Evolutionary conservation across 2,888 invertebrate genomes (phyloP), one percentile per base, ranked within the genome.

Genomic region (Chrysolina haemoptera): DNA sequence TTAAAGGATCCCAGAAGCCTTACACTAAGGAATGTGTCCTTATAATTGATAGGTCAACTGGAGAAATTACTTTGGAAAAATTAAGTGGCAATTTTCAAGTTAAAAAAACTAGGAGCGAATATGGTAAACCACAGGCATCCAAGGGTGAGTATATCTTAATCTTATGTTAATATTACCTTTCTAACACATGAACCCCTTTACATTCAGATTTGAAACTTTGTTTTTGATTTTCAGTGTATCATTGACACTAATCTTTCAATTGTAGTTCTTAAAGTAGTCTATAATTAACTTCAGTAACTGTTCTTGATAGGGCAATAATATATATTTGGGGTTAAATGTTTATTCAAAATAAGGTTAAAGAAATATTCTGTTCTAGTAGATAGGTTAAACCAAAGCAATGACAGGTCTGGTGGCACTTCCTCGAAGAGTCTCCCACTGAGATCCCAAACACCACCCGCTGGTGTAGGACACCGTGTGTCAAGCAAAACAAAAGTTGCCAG

Each of bases 11-110:
- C 84, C 96, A 97, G 87, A 92, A 95, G 86, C 96, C 96, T 69
- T 95, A 95, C 88, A 93, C 95, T 77, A 97, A 96, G 88, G 98
- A 98, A 90, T 98, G 98, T 89, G 96, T 99, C 77, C 91, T 98
- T 69, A 96, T 98, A 80, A 96, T 97, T 82, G 97, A 98, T 89
- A 93, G 94, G 87, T 92, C 92, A 80, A 98, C 98, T 12, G 98
- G 98, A 74, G 96, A 97, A 89, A 94, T 98, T 84, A 97, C 96
- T 63, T 89, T 99, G 83, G 98, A 98, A 88, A 96, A 95, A 89
- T 91, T 98, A 81, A 93, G 94, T 78, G 94, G 95, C 84, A 97
- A 96, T 89, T 95, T 98, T 84, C 95, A 95, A 90, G 94, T 97
- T 71, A 97, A 97, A 88, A 96, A 96, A 89, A 97, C 97, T 68